Conservation (phyloP, 1,140 invertebrate species). For the Trachelipus rathkii region DNA sequence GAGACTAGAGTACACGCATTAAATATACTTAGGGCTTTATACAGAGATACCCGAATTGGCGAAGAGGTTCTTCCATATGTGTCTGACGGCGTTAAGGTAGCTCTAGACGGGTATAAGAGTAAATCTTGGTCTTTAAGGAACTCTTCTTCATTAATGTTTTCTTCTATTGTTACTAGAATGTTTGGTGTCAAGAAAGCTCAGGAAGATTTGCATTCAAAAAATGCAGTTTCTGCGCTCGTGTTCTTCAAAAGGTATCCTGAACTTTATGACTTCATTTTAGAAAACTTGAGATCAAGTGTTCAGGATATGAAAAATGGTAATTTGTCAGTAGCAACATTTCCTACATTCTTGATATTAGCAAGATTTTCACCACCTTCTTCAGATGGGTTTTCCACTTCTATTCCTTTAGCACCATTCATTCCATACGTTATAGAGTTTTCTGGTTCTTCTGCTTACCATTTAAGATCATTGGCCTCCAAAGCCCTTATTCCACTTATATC, state of each 20-base stretch:
- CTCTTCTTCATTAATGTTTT: constrained; percentile 77
- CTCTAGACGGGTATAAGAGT: constrained; percentile 69
- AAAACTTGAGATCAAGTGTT: constrained; percentile 57
- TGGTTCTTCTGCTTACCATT: constrained; percentile 60
- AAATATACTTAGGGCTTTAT: constrained; percentile 79
- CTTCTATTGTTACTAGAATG: constrained; percentile 75
- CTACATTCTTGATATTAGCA: constrained; percentile 71
- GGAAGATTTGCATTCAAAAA: constrained; percentile 66
- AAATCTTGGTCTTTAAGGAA: constrained; percentile 80
- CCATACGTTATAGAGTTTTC: constrained; percentile 53
- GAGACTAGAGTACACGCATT: constrained; percentile 67
- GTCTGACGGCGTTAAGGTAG: constrained; percentile 64
- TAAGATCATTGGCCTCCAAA: constrained; percentile 63
- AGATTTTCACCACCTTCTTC: constrained; percentile 69
- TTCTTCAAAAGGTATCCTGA: constrained; percentile 81
- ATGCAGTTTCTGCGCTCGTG: constrained; percentile 63
- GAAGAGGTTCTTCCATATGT: constrained; percentile 66
- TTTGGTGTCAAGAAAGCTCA: constrained; percentile 81
- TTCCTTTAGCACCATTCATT: constrained; percentile 49
- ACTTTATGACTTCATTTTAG: constrained; percentile 71
- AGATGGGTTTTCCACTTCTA: constrained; percentile 54
- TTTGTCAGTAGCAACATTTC: constrained; percentile 59
- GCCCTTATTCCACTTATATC: constrained; percentile 62
- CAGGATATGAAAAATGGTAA: constrained; percentile 32
- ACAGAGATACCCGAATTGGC: constrained; percentile 67